phyloP scores from a whole-genome alignment of 2,797 vertebrate genomes.

The Girardinus metallicus region DNA sequence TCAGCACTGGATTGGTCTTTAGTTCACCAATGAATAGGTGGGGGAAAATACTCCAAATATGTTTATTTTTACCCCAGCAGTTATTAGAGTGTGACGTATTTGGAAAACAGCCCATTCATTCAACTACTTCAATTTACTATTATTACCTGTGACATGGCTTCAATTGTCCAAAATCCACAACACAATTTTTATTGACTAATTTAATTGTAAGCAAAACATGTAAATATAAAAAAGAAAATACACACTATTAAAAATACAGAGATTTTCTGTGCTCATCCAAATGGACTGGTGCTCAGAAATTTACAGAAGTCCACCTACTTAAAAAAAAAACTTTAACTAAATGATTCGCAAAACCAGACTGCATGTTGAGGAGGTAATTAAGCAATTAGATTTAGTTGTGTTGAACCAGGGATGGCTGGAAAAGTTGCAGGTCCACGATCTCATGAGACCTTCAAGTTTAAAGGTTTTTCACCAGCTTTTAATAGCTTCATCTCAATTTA shows the following conservation, averaged over 20 bases:
- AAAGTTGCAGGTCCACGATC: no score
- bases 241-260: not conserved
- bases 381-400: no score
- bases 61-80: not conserved
- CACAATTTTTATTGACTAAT: not conserved
- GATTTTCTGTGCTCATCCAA: not conserved
- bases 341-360: no score
- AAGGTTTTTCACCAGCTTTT: no score
- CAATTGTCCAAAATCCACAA: not conserved
- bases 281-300: no score
- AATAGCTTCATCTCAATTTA: no score
- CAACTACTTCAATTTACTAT: not conserved
- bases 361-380: no score
- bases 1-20: not conserved
- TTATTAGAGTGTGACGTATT: not conserved
- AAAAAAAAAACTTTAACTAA: no score
- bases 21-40: not conserved
- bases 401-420: no score
- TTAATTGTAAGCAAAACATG: not conserved
- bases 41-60: not conserved
- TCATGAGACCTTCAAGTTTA: no score
- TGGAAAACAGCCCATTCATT: not conserved
- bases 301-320: no score
- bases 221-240: not conserved
- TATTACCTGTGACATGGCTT: not conserved